phyloP scores from a whole-genome alignment of 2,797 vertebrate genomes.

The Heteromormyrus szaboi region DNA sequence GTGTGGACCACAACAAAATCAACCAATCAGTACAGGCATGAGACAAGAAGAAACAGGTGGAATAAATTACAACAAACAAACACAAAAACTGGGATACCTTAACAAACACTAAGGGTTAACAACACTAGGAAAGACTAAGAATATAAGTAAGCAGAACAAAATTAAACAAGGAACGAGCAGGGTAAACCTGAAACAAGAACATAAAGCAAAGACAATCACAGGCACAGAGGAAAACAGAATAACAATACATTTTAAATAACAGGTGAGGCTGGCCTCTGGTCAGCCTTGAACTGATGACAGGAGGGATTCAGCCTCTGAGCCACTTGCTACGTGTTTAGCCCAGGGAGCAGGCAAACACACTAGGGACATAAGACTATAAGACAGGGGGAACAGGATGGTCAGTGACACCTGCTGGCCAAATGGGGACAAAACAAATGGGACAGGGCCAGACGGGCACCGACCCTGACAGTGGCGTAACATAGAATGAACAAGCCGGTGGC shows the following conservation, averaged over 20 bases:
- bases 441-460: not conserved
- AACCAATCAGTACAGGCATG: too few relatives aligned
- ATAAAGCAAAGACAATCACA: not conserved
- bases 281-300: not conserved
- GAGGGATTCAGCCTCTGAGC: not conserved
- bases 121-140: too few relatives aligned
- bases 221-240: not conserved
- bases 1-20: too few relatives aligned
- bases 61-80: too few relatives aligned
- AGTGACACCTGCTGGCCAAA: not conserved
- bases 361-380: not conserved
- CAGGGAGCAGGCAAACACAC: too few relatives aligned
- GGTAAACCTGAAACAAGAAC: not conserved
- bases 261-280: not conserved
- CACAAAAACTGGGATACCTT: too few relatives aligned
- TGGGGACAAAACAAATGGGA: not conserved
- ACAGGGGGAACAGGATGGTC: not conserved
- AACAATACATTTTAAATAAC: not conserved
- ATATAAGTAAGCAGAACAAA: not conserved
- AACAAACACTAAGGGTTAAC: too few relatives aligned
- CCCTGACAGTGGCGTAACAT: not conserved
- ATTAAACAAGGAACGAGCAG: not conserved
- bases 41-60: too few relatives aligned
- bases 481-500: not conserved
- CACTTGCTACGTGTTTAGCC: not conserved